phyloP scores from a whole-genome alignment of 30 jellyfish, hydroid and myxozoan genomes.

The Aurelia aurita complex sp. Pacific region DNA sequence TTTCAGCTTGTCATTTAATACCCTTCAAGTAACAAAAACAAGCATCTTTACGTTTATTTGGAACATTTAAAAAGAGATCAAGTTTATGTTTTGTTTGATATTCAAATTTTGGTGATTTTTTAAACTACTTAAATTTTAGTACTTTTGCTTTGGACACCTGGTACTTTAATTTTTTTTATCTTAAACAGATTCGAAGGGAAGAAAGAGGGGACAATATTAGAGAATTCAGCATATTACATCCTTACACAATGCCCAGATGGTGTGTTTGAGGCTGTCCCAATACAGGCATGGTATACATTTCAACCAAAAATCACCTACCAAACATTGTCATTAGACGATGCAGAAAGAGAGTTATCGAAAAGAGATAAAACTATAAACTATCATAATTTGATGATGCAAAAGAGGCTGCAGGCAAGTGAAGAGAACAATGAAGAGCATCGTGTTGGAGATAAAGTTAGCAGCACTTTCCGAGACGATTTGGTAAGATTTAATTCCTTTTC shows the following conservation, averaged over 20 bases:
- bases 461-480: conserved; percentile 61
- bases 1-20: no score
- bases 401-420: conserved; percentile 64
- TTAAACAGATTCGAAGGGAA: conserved; percentile 74
- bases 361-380: conserved; percentile 83
- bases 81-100: no score
- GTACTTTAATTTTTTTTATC: not conserved
- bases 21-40: no score
- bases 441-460: conserved; percentile 56
- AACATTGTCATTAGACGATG: conserved; percentile 88
- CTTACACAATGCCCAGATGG: conserved; percentile 95
- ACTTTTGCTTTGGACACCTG: not conserved
- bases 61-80: no score
- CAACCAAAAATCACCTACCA: conserved; percentile 81
- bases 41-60: no score
- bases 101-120: not conserved
- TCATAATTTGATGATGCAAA: conserved; percentile 71
- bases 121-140: not conserved
- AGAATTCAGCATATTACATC: conserved; percentile 88
- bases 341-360: conserved; percentile 87
- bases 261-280: conserved; percentile 95
- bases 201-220: conserved; percentile 90
- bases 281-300: conserved; percentile 97
- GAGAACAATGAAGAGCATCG: conserved; percentile 57
- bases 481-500: conserved; percentile 37